phyloP scores from a whole-genome alignment of 2,797 vertebrate genomes.

The Hippopotamyrus pictus region DNA sequence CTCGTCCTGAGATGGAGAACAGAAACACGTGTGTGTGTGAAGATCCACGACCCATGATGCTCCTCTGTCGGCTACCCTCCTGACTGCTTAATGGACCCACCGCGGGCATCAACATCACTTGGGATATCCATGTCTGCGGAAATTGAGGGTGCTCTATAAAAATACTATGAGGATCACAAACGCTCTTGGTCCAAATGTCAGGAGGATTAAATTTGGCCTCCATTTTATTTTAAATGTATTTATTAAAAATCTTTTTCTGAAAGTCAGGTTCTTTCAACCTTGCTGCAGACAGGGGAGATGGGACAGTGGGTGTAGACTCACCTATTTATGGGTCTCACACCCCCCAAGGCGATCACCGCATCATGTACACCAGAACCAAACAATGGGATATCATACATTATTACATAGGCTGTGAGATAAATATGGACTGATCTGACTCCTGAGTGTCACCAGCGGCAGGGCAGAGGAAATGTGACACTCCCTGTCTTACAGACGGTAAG shows the following conservation, averaged over 20 bases:
- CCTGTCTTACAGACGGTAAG: background rate
- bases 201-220: conserved; percentile 64
- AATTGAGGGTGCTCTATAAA: background rate
- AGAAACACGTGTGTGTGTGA: background rate
- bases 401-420: background rate
- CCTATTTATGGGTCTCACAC: background rate
- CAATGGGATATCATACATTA: background rate
- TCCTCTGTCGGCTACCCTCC: background rate
- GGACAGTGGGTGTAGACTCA: background rate
- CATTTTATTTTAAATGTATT: conserved; percentile 42
- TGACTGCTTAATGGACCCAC: background rate
- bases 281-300: background rate
- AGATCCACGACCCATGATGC: background rate
- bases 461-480: background rate
- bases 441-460: background rate
- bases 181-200: conserved; percentile 53
- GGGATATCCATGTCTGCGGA: background rate
- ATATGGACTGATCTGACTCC: background rate
- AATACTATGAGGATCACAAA: conserved; percentile 24
- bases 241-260: background rate
- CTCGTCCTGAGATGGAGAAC: background rate
- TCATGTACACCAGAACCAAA: background rate
- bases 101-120: background rate
- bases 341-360: background rate
- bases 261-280: background rate